These are phyloP conservation scores for Trachythela sp. DNA, from an alignment of 64 coral and sea anemone species.

Conservation along the genomic window DNA sequence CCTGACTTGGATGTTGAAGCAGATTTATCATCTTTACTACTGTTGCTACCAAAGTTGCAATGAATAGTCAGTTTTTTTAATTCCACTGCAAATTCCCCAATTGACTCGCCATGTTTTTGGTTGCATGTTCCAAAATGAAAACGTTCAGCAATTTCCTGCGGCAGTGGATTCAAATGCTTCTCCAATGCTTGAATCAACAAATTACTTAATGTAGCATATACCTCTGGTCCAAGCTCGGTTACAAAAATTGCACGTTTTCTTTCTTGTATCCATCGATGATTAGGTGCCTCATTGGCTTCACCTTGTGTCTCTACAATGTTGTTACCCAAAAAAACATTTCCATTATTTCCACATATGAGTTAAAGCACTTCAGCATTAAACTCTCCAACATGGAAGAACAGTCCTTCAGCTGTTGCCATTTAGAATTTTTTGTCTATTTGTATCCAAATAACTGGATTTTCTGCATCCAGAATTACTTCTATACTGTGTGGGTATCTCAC, in stretches of 20 bases:
- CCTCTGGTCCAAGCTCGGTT: conserved; percentile 46
- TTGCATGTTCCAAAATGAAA: conserved; percentile 22
- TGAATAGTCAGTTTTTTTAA: conserved; percentile 18
- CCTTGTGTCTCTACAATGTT: conserved; percentile 38
- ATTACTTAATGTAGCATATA: conserved; percentile 9
- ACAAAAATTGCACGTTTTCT: conserved; percentile 67
- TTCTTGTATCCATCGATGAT: conserved; percentile 35
- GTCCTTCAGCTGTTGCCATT: conserved; percentile 27
- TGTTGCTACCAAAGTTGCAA: not conserved
- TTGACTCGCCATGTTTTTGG: not conserved
- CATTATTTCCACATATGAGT: conserved; percentile 48
- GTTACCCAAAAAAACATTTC: conserved; percentile 63
- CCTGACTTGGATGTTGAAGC: not conserved
- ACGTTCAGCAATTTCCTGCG: not conserved
- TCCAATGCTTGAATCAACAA: not conserved
- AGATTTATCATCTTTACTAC: not conserved
- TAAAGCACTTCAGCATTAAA: conserved; percentile 46
- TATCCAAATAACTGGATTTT: conserved; percentile 1
- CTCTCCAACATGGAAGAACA: conserved; percentile 49
- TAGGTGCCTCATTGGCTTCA: conserved; percentile 28
- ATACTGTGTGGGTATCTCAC: conserved; percentile 28
- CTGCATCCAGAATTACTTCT: conserved; percentile 28
- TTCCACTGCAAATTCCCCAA: not conserved
- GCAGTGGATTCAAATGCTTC: conserved; percentile 13
- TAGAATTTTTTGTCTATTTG: not conserved